Percentiles rank a stretch among this genome's conserved stretches.
Evolutionary conservation across 2,888 invertebrate genomes (phyloP).

Genomic region (Toxonevra muliebris): DNA sequence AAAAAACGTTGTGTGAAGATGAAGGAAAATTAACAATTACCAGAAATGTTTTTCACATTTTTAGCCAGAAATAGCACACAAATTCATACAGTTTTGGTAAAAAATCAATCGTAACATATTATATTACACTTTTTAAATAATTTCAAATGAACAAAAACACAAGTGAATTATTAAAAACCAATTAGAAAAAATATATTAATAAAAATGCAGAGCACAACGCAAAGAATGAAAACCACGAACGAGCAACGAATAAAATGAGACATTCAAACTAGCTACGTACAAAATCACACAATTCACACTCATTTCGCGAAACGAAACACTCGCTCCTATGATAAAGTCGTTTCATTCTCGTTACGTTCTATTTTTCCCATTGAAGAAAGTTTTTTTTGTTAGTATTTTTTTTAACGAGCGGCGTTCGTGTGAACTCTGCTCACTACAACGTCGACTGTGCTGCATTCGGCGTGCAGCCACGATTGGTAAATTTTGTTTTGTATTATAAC

Average conservation of each 20-base stretch:
- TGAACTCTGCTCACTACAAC: constrained; percentile 36
- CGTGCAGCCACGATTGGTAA: constrained; percentile 45
- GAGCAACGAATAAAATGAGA: constrained; percentile 39
- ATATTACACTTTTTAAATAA: constrained; percentile 43
- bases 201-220: constrained; percentile 53
- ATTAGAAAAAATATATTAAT: constrained; percentile 58
- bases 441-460: constrained; percentile 46
- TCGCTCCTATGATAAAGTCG: constrained; percentile 1
- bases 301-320: background rate
- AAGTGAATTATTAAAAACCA: constrained; percentile 49
- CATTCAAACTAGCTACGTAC: constrained; percentile 19
- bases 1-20: constrained; percentile 45
- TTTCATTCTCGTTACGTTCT: constrained; percentile 28
- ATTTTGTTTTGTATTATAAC: too few species aligned
- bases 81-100: constrained; percentile 38
- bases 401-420: constrained; percentile 36
- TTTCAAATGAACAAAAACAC: constrained; percentile 45
- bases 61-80: constrained; percentile 38
- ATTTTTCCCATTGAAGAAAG: constrained; percentile 43
- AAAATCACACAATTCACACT: background rate
- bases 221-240: constrained; percentile 41
- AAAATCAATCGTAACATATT: constrained; percentile 35
- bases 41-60: constrained; percentile 53
- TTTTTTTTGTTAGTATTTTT: constrained; percentile 39
- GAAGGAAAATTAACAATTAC: constrained; percentile 59